These are phyloP conservation scores for Catagonus wagneri DNA, from an alignment of 2,113 vertebrate genomes.

Conservation along the genomic window DNA sequence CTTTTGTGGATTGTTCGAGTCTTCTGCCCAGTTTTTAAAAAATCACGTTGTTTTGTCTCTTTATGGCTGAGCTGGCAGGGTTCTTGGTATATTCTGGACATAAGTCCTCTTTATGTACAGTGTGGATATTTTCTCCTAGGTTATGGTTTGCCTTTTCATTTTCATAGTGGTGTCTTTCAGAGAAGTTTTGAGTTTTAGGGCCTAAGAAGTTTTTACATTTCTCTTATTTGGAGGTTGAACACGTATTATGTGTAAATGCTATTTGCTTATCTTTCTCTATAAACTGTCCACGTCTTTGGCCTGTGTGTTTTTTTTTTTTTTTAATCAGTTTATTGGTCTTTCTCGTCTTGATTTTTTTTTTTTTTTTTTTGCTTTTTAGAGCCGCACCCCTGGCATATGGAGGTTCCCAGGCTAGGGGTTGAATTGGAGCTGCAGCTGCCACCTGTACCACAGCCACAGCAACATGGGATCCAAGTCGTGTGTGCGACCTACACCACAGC, in stretches of 20 bases:
- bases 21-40: background rate
- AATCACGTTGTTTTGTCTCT: background rate
- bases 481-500: no score
- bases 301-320: background rate
- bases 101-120: background rate
- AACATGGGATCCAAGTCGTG: no score
- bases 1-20: background rate
- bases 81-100: background rate
- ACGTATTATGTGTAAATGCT: background rate
- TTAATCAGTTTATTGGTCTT: background rate
- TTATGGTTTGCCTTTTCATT: background rate
- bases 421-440: no score
- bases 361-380: no score
- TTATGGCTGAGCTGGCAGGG: background rate
- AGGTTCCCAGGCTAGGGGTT: no score
- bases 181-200: background rate
- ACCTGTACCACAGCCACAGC: no score
- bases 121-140: background rate
- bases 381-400: no score
- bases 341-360: background rate
- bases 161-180: background rate
- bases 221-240: background rate
- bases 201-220: background rate
- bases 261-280: background rate
- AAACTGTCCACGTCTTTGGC: background rate